A percentile compares a stretch with the other conserved stretches of the same genome.
phyloP scores from a whole-genome alignment of 2,888 invertebrate species.

The Aproaerema taeniolella region DNA sequence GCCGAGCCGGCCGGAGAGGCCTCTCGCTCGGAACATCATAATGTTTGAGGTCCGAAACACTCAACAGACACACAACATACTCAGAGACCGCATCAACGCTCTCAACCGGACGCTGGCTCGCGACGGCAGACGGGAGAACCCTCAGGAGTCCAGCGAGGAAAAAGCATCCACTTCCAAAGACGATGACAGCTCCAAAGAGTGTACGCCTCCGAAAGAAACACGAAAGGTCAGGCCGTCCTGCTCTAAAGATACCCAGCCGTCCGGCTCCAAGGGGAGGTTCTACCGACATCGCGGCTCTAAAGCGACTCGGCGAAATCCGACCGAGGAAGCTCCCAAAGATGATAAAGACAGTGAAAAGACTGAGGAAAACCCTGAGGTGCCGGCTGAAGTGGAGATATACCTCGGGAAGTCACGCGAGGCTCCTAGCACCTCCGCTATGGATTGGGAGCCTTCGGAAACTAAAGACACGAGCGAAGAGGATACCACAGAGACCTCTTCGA shows the following conservation, averaged over 20 bases:
- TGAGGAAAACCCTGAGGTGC: slow-evolving; percentile 21
- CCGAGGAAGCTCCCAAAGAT: too few species aligned
- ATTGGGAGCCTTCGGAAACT: slow-evolving; percentile 24
- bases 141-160: too few species aligned
- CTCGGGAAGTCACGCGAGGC: slow-evolving; percentile 27
- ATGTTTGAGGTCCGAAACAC: slow-evolving; percentile 36
- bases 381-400: slow-evolving; percentile 38
- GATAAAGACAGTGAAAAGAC: too few species aligned
- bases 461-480: neutral
- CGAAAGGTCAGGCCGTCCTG: neutral
- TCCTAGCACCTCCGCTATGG: slow-evolving; percentile 29
- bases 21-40: slow-evolving; percentile 29
- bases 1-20: too few species aligned
- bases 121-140: too few species aligned
- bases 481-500: neutral
- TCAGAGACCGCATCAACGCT: slow-evolving; percentile 3
- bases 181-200: neutral
- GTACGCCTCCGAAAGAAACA: neutral
- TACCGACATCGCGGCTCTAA: neutral
- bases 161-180: too few species aligned
- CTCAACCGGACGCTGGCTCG: too few species aligned
- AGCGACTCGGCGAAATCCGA: too few species aligned
- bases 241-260: neutral
- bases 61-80: neutral
- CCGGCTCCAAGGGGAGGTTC: too few species aligned